Conservation (phyloP, 2,113 vertebrate genomes). For the Heterochromis multidens region DNA sequence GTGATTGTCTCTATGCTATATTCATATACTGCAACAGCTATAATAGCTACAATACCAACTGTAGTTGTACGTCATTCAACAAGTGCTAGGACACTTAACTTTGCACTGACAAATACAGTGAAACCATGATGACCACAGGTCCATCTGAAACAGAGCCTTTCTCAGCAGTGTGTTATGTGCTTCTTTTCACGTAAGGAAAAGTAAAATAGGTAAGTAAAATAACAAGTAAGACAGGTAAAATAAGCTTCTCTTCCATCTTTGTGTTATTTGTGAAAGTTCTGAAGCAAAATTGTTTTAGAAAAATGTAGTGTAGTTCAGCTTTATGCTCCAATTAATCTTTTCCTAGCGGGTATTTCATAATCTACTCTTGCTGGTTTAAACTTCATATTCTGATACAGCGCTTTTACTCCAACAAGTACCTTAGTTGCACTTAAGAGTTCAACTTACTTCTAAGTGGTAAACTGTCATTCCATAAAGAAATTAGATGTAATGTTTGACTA, state of each 20-base stretch:
- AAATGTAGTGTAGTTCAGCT: too few relatives aligned
- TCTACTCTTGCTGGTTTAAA: background rate
- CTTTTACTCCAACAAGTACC: background rate
- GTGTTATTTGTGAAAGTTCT: background rate
- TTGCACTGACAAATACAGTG: background rate
- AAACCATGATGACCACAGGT: background rate
- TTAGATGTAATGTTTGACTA: fast-evolving
- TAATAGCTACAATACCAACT: background rate
- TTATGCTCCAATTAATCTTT: background rate
- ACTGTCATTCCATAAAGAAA: background rate
- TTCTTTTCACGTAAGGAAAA: background rate
- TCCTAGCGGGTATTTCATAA: background rate
- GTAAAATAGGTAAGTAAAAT: background rate
- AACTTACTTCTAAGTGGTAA: background rate
- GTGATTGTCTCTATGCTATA: background rate
- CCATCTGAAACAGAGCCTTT: background rate
- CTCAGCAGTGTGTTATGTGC: background rate
- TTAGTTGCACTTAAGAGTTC: background rate
- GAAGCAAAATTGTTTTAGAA: background rate
- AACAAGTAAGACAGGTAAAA: background rate
- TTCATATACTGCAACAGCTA: fast-evolving
- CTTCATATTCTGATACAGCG: background rate
- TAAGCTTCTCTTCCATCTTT: background rate
- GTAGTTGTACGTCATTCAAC: background rate
- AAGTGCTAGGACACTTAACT: background rate